Conservation (phyloP, 2,797 vertebrate genomes). For the Crenichthys baileyi region DNA sequence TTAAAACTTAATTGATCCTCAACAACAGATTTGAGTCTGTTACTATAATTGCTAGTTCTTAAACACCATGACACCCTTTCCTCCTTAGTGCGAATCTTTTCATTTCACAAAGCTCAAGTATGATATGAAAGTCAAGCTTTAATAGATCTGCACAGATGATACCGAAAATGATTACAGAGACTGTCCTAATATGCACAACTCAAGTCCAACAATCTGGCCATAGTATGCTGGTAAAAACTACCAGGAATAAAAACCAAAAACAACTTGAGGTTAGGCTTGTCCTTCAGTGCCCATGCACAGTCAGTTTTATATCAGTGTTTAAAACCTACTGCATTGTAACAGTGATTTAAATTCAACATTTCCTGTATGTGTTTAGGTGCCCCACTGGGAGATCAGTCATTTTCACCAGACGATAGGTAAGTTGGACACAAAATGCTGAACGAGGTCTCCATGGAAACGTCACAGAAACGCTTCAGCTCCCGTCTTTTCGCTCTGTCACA, state of each 20-base stretch:
- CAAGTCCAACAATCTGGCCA: conserved; percentile 12
- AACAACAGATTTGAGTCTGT: too few species aligned
- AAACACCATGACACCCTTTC: background rate
- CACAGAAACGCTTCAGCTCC: conserved; percentile 27
- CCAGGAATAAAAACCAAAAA: background rate
- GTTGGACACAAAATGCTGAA: conserved; percentile 39
- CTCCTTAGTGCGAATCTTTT: conserved; percentile 15
- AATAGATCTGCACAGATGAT: conserved; percentile 49
- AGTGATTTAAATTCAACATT: background rate
- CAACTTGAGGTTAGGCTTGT: background rate
- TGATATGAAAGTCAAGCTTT: conserved; percentile 61
- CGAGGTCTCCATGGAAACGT: conserved; percentile 43
- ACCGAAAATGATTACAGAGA: conserved; percentile 33
- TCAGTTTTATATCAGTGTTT: conserved; percentile 2
- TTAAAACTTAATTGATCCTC: too few species aligned
- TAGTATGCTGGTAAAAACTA: background rate
- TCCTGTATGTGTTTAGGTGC: background rate
- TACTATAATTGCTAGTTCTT: too few species aligned
- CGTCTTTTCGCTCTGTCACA: conserved; percentile 8
- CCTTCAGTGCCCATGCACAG: background rate
- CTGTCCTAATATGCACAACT: conserved; percentile 34
- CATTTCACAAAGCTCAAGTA: conserved; percentile 26
- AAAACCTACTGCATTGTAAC: background rate
- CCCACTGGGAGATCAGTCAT: conserved; percentile 21
- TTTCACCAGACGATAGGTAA: conserved; percentile 16